Percentiles rank a stretch among this genome's conserved stretches.
Evolutionary conservation across 1,140 invertebrate species (phyloP).

Genomic region (Drosophila melanica): DNA sequence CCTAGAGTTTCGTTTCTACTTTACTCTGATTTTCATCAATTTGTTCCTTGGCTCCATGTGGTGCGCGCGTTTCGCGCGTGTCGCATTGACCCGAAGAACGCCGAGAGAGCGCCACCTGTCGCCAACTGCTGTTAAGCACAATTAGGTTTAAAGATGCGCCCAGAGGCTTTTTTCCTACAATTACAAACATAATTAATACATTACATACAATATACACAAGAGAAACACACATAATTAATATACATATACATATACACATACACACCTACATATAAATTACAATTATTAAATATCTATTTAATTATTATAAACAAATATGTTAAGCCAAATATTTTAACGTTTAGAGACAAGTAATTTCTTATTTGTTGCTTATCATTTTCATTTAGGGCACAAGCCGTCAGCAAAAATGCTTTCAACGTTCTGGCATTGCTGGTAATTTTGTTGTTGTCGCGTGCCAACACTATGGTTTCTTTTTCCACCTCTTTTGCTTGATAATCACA

Average conservation of each 20-base stretch:
- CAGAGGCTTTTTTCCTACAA: conserved; percentile 79
- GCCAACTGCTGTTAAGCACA: conserved; percentile 69
- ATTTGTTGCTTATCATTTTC: conserved; percentile 30
- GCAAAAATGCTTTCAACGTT: conserved; percentile 10
- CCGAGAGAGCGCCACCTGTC: conserved; percentile 46
- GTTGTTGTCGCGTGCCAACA: conserved; percentile 15
- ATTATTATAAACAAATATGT: conserved; percentile 77
- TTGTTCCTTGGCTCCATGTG: conserved; percentile 69
- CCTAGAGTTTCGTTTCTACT: conserved; percentile 8
- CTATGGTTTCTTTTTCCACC: conserved; percentile 6
- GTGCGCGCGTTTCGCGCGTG: conserved; percentile 27
- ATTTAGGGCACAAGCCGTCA: conserved; percentile 4
- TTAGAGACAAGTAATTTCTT: conserved; percentile 50
- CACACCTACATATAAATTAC: conserved; percentile 71
- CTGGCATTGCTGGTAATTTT: conserved; percentile 14
- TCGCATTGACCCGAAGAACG: conserved; percentile 67
- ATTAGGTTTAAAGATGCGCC: conserved; percentile 80
- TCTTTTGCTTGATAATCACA: conserved; percentile 24
- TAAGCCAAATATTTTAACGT: conserved; percentile 77
- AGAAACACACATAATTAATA: conserved; percentile 30
- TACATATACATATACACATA: conserved; percentile 22
- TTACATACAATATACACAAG: conserved; percentile 29
- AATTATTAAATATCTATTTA: conserved; percentile 70
- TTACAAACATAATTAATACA: conserved; percentile 45
- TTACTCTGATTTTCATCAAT: conserved; percentile 27